Conservation (phyloP, 2,888 invertebrate genomes). For the Trichopoda pennipes region DNA sequence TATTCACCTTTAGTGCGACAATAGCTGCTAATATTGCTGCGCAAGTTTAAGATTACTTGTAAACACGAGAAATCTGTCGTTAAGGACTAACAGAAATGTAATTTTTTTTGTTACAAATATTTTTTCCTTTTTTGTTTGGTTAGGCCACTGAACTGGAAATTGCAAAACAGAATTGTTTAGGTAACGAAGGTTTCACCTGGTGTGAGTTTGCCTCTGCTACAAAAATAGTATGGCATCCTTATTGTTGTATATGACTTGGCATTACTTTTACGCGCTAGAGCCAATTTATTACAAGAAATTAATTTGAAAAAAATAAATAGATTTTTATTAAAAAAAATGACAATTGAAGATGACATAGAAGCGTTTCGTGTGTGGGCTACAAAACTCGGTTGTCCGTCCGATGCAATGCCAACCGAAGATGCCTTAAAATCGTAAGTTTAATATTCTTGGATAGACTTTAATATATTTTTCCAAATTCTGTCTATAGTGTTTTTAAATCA, state of each 20-base stretch:
- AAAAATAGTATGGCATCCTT: slow-evolving; percentile 17
- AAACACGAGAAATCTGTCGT: too few species aligned
- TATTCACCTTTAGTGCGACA: too few species aligned
- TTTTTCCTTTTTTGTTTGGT: too few species aligned
- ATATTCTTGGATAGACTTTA: background rate
- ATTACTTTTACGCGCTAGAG: background rate
- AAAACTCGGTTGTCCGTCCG: slow-evolving; percentile 75
- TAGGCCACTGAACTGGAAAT: too few species aligned
- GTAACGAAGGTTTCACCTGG: too few species aligned
- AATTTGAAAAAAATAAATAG: background rate
- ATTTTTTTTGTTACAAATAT: too few species aligned
- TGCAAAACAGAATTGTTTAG: too few species aligned
- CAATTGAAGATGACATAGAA: slow-evolving; percentile 72
- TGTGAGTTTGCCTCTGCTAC: too few species aligned
- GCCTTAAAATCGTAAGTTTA: slow-evolving; percentile 77
- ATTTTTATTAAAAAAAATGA: slow-evolving; percentile 51
- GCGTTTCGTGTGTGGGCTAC: slow-evolving; percentile 77
- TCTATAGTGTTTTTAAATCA: slow-evolving; percentile 78
- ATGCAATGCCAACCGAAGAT: slow-evolving; percentile 76
- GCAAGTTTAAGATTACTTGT: too few species aligned
- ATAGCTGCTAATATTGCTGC: too few species aligned
- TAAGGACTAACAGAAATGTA: too few species aligned
- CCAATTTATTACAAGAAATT: background rate
- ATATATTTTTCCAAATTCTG: background rate
- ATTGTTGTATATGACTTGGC: slow-evolving; percentile 3